Evolutionary conservation across 2,888 invertebrate species (phyloP), one percentile per base, ranked within the genome.

Genomic region (Keiferia lycopersicella): DNA sequence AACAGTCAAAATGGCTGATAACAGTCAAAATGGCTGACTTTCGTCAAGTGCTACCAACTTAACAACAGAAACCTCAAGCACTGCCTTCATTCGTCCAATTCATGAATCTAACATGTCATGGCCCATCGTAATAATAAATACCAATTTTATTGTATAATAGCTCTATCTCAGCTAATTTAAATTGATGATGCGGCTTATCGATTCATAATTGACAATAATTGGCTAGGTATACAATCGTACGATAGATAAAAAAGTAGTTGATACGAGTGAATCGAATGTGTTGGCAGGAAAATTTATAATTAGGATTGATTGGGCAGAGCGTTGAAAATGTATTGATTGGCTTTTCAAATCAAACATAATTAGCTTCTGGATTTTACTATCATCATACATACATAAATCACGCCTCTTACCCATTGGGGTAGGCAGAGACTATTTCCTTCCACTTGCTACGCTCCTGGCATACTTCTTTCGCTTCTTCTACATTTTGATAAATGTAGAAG

Each of bases 141-240:
- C 38, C 68, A 70, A 68, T 73, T 67, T 66, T 68, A 67, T 69
- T 68, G 64, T 57, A 62, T 45, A 20, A 64, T 34, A 34, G 34
- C 34, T 34, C 34, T 34, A 34, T 67, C 67, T 67, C 67, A 34
- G 72, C 72, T 77, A 73, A 76, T 80, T 81, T 77, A 75, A 78
- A 79, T 78, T 71, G 73, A 81, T 83, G 83, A 83, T 78, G 67
- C 22, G 78, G 77, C 66, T 69, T 75, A 71, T 72, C 61, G 59
- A 73, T 73, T 72, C 66, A 76, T 76, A 68, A 70, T 71, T 77
- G 74, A 69, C 73, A 68, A 71, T 62, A 69, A 69, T 70, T 68
- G 63, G 73, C 69, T 71, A 70, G 73, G 69, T 71, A 70, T 64
- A 68, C 69, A 71, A 75, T 73, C 66, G 66, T 67, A 59, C 62